A percentile compares a stretch with the other conserved stretches of the same genome.
These are phyloP conservation scores for Bombus turneri DNA, from an alignment of 1,140 invertebrate genomes.

Conservation along the genomic window DNA sequence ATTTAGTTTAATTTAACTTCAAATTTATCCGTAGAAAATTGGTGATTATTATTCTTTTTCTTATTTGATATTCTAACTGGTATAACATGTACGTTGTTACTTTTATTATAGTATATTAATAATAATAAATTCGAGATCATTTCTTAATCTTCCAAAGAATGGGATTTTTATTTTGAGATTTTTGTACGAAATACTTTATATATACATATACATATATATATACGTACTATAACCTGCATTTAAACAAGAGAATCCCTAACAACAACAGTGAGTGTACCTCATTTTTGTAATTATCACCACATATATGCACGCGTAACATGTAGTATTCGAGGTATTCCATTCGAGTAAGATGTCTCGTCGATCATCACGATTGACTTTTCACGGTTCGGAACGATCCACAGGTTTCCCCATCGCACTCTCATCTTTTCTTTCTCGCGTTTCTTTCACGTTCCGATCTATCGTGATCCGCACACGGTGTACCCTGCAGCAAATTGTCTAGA, in stretches of 20 bases:
- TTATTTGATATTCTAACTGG: no score
- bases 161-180: no score
- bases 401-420: constrained; percentile 9
- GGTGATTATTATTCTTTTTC: no score
- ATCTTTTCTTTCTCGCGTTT: not conserved
- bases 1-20: no score
- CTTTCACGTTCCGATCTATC: not conserved
- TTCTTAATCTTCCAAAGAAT: no score
- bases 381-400: not conserved
- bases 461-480: not conserved
- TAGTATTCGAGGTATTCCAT: not conserved
- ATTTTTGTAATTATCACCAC: not conserved
- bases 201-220: no score
- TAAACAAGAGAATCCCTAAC: not conserved
- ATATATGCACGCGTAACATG: not conserved
- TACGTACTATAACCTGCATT: not conserved
- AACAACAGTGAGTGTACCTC: not conserved
- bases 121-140: no score
- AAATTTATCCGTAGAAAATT: no score
- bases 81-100: no score
- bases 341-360: constrained; percentile 12
- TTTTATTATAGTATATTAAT: no score
- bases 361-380: constrained; percentile 12
- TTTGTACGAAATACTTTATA: no score
- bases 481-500: not conserved